Evolutionary conservation across 2,888 invertebrate species (phyloP), one percentile per base, ranked within the genome.

Genomic region (Lamellibrachia columna): DNA sequence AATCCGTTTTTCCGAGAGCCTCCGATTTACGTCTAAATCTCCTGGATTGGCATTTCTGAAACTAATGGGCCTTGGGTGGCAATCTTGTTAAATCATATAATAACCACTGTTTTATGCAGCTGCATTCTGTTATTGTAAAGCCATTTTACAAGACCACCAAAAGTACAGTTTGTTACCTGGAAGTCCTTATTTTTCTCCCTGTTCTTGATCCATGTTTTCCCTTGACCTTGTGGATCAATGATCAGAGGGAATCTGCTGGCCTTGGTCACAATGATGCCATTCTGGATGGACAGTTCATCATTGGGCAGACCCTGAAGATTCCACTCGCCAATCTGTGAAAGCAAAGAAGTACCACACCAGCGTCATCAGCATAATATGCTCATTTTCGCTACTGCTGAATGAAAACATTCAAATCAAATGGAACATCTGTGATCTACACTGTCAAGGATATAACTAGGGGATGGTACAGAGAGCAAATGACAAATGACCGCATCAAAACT

Each of bases 281-380:
- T 96, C 94, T 96, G 96, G 55, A 96, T 95, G 22, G 96, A 96
- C 92, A 96, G 94, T 55, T 96, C 96, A 95, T 96, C 96, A 94
- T 95, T 96, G 6, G 96, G 96, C 91, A 96, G 94, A 92, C 96
- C 96, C 94, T 96, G 96, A n/a, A 96, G 94, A 93, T 96, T 96
- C 96, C 96, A 96, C 95, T 98, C 98, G 40, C 98, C 98, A 94
- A 98, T 98, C 97, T 97, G 93, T 9, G 40, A 40, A 40, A 22
- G 75, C 75, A 75, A 75, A 75, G 22, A 22, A 11, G n/a, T 75
- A 15, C 75, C 15, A 75, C 75, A 75, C 75, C 75, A 75, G 6
- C 75, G 4, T 22, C 75, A 75, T 75, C 75, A 75, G 58, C 8
- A 58, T 8, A 58, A 2, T 58, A 8, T 8, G 58, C 15, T 58